These are phyloP conservation scores for Chlorodrepanis virens DNA, from an alignment of 2,113 vertebrate species.

Conservation along the genomic window DNA sequence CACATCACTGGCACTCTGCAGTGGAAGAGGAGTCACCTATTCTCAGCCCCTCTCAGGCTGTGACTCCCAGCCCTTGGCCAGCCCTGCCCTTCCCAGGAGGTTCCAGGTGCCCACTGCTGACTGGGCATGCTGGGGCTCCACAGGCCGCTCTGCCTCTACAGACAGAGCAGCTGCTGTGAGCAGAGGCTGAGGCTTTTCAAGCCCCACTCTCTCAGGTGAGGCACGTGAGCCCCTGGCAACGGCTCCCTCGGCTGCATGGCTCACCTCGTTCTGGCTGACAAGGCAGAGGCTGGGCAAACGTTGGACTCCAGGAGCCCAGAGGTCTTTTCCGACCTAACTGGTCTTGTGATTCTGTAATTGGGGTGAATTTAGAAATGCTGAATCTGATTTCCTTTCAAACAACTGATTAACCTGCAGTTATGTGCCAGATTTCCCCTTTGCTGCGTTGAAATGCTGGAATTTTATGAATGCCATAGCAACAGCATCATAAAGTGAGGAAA, in stretches of 20 bases:
- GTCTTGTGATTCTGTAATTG: not conserved
- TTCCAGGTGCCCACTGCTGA: accelerated
- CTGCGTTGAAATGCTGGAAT: not conserved
- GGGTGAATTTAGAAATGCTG: not conserved
- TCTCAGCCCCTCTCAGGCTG: not conserved
- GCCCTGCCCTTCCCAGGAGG: not conserved
- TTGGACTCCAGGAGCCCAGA: not conserved
- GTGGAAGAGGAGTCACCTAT: not conserved
- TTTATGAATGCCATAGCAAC: not conserved
- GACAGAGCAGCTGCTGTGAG: not conserved
- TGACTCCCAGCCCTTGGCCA: accelerated
- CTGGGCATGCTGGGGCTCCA: accelerated
- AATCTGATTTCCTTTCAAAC: not conserved
- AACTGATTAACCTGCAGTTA: not conserved
- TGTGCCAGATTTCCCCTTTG: not conserved
- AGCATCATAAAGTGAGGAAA: not conserved
- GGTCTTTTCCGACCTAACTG: not conserved
- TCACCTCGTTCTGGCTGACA: not conserved
- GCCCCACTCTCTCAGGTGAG: not conserved
- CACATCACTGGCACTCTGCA: not conserved
- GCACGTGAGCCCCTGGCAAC: not conserved
- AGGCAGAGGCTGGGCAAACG: not conserved
- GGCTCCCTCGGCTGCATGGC: not conserved
- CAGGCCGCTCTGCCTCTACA: not conserved
- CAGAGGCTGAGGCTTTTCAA: not conserved